These are phyloP conservation scores for Enhydra lutris DNA, from an alignment of 2,113 vertebrate species.

Conservation along the genomic window DNA sequence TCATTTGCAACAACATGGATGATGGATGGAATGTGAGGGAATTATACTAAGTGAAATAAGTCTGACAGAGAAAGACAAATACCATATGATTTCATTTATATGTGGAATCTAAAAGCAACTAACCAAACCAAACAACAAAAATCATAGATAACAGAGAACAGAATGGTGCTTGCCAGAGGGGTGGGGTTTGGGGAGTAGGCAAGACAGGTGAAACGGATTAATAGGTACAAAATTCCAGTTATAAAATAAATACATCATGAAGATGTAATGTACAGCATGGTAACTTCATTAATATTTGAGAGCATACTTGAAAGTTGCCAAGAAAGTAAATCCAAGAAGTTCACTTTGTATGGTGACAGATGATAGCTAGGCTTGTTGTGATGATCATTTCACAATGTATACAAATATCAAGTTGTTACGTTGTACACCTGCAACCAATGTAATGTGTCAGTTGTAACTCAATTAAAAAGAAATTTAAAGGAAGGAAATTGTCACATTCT, in stretches of 20 bases:
- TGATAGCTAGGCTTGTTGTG: neutral
- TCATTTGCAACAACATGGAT: neutral
- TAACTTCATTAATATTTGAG: neutral
- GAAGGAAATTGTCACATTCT: neutral
- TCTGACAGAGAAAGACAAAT: neutral
- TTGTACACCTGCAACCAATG: neutral
- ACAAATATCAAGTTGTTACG: neutral
- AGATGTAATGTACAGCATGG: neutral
- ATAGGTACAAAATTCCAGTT: neutral
- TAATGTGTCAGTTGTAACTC: neutral
- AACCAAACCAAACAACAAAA: neutral
- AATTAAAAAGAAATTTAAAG: neutral
- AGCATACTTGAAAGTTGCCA: neutral
- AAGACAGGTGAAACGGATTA: neutral
- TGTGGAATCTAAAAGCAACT: neutral
- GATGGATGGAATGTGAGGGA: neutral
- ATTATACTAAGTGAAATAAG: neutral
- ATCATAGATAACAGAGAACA: neutral
- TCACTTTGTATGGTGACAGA: neutral
- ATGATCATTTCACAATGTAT: neutral
- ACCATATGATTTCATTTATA: neutral
- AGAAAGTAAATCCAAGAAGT: neutral
- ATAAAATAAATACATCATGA: neutral
- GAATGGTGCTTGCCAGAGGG: neutral
- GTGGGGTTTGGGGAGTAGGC: neutral